Base-by-base conservation (phyloP, 2,888 invertebrate species). In the Hipparchia sbordonii region DNA sequence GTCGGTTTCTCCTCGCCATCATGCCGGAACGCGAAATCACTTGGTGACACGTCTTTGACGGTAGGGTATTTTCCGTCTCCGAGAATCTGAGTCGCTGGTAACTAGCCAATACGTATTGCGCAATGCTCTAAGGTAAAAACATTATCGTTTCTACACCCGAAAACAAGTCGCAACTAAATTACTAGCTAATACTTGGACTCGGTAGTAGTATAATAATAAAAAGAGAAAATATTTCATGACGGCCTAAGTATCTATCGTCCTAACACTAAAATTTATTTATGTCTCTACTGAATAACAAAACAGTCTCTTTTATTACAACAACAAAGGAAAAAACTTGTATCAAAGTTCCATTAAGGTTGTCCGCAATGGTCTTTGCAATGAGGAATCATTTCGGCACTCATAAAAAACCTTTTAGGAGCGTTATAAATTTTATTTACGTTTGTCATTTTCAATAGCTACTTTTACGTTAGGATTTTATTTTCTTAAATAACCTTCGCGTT, bases 401-500 rank as follows among this genome's bases (percentile, higher is more conserved):
- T 77, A 76, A 77, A 76, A 77, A 77, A 76, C 74, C 74, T 74
- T 77, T 77, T 72, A 72, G 63, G 66, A 60, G 70, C 33, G 71
- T 71, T 72, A 76, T 77, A 74, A 77, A 77, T 77, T 76, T n/a
- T 23, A 76, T 77, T 74, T 71, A 76, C 48, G 70, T 68, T 59
- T 74, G 72, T 67, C 73, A 74, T 75, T 77, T 75, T 23, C 70
- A 75, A 74, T 72, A 70, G 72, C 54, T 70, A 71, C 45, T 74
- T 59, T 61, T 12, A 39, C 33, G 52, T 63, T 69, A 62, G 9
- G 46, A 52, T 61, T 13, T 67, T 12, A 9, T 46, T 70, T 67
- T n/a, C 5, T n/a, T 57, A 51, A 61, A 57, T 13, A 62, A 51
- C 12, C n/a, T 60, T 70, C 62, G n/a, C 46, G 60, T 60, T 60